Base-by-base conservation (phyloP, 2,888 invertebrate species). In the Atethmia centrago region DNA sequence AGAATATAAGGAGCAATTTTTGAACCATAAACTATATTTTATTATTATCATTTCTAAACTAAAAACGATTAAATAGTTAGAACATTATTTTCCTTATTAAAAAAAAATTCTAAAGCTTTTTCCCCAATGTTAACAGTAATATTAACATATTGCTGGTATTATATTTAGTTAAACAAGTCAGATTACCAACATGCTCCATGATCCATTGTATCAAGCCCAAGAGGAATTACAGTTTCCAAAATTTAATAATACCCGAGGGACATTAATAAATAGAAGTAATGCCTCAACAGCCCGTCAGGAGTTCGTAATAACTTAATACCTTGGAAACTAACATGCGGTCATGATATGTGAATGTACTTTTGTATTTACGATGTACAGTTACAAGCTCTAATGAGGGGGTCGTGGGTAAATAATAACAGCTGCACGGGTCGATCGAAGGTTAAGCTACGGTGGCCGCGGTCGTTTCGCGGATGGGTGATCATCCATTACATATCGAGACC, bases 231-330 rank as follows among this genome's bases (percentile, higher is more conserved):
- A 74, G 80, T 81, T 81, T 74, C 80, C 68, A 71, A 71, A 80
- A 83, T 79, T 56, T 81, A 74, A 84, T 84, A 80, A 80, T 70
- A 45, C 84, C 67, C 67, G 12, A 16, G 66, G 25, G 61, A 62
- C 80, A 58, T 74, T 71, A 74, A 81, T 76, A 67, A 81, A 84
- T 84, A 69, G 55, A 36, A 53, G 77, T 80, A 80, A 82, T 77
- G 56, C 73, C 71, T 84, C 77, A 84, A 76, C 85, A 65, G 58
- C 73, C 77, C 63, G 77, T 81, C 82, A 81, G 56, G 61, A 84
- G 42, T 77, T 71, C 31, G 77, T 74, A 77, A 71, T 81, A 84
- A 82, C 65, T 69, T 80, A 82, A 76, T 84, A 84, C 84, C 68
- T 84, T 72, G 28, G n/a, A 58, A 80, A 71, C 76, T 58, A 71